These are phyloP conservation scores for Rhea americana DNA, from an alignment of 2,113 vertebrate species.

Conservation along the genomic window DNA sequence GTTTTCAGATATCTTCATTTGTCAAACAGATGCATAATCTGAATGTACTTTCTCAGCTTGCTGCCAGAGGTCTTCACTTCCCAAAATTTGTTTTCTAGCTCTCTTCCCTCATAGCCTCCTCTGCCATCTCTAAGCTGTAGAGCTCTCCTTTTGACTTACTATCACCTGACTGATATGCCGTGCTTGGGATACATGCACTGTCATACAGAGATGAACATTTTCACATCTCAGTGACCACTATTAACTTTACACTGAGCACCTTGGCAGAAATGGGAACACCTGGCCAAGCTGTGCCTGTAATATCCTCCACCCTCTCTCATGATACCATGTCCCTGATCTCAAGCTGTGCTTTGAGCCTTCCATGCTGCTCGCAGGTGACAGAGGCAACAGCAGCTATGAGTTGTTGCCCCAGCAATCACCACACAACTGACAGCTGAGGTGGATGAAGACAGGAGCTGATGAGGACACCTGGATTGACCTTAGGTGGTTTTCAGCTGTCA, in stretches of 20 bases:
- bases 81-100: background rate
- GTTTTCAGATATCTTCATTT: background rate
- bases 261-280: background rate
- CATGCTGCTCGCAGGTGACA: background rate
- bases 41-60: background rate
- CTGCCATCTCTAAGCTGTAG: background rate
- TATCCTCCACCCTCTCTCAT: background rate
- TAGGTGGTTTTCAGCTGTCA: background rate
- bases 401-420: background rate
- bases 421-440: background rate
- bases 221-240: background rate
- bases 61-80: background rate
- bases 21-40: background rate
- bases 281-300: background rate
- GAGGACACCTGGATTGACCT: background rate
- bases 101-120: accelerated
- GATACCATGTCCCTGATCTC: background rate
- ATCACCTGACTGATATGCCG: too few species aligned
- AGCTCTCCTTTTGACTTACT: background rate
- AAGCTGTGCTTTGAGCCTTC: background rate
- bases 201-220: background rate
- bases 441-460: background rate
- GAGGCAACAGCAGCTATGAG: background rate
- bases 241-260: background rate
- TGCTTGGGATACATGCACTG: background rate